Percentiles rank a stretch among this genome's conserved stretches.
phyloP scores from a whole-genome alignment of 1,140 invertebrate genomes.

The Drosophila rufa region DNA sequence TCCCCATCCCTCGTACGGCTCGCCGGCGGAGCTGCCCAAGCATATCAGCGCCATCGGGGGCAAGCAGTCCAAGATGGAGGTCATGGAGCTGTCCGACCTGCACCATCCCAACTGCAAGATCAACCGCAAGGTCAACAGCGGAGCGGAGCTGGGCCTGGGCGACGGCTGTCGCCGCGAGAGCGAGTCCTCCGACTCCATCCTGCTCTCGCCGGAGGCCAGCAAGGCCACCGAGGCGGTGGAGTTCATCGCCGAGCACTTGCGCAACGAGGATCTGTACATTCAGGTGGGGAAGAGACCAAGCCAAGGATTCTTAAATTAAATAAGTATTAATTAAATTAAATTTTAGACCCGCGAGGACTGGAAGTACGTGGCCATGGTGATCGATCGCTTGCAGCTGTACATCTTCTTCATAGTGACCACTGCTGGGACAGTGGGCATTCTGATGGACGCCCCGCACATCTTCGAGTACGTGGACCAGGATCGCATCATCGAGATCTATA shows the following conservation, averaged over 20 bases:
- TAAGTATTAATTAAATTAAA: not conserved
- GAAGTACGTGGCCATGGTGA: constrained; percentile 99
- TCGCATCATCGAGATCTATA: constrained; percentile 97
- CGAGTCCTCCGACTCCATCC: constrained; percentile 95
- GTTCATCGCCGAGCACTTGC: constrained; percentile 98
- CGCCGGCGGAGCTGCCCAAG: constrained; percentile 92
- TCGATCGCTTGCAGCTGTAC: constrained; percentile 98
- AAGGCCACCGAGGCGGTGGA: constrained; percentile 98
- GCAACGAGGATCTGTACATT: constrained; percentile 98
- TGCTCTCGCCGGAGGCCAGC: constrained; percentile 95
- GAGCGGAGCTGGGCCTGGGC: constrained; percentile 88
- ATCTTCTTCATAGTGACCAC: constrained; percentile 99
- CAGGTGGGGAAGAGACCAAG: constrained; percentile 88
- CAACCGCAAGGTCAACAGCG: constrained; percentile 92
- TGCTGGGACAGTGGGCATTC: constrained; percentile 97
- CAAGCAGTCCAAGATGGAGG: constrained; percentile 93
- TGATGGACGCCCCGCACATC: constrained; percentile 99
- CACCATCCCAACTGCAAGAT: constrained; percentile 98
- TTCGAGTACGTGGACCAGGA: constrained; percentile 99
- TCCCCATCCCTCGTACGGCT: constrained; percentile 89
- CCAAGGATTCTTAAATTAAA: too few species aligned
- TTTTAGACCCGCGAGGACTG: constrained; percentile 98
- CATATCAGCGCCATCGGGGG: constrained; percentile 88
- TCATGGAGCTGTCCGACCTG: constrained; percentile 97
- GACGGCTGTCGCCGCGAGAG: constrained; percentile 92